Conservation (phyloP, 1,140 invertebrate species). For the Nasonia vitripennis region DNA sequence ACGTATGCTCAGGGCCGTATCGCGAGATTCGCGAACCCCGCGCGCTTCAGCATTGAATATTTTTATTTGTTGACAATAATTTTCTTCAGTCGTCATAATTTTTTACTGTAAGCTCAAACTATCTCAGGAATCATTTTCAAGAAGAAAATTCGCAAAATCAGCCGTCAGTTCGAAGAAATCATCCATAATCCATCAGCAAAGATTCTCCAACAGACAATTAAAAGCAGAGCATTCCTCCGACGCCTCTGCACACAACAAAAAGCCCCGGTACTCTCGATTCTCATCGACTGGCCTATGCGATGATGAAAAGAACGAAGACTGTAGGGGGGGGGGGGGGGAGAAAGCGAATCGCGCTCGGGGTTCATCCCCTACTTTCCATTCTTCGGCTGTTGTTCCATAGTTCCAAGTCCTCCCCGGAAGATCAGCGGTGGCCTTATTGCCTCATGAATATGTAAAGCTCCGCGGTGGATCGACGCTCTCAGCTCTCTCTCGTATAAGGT, state of each 20-base stretch:
- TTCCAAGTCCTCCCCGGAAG: constrained; percentile 30
- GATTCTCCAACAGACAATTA: not conserved
- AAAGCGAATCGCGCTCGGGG: not conserved
- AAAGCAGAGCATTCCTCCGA: not conserved
- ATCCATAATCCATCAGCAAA: too few species aligned
- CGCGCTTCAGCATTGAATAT: too few species aligned
- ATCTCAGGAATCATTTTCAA: too few species aligned
- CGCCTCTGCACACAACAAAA: not conserved
- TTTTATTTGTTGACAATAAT: too few species aligned
- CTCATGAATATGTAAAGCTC: constrained; percentile 53
- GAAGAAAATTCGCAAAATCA: too few species aligned
- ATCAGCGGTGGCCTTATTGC: constrained; percentile 50
- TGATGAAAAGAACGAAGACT: not conserved
- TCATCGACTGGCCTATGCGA: not conserved
- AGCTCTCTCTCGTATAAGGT: not conserved
- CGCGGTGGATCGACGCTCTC: constrained; percentile 4
- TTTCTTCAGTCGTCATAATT: too few species aligned
- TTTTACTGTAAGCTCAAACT: too few species aligned
- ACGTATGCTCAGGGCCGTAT: too few species aligned
- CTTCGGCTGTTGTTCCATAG: constrained; percentile 39
- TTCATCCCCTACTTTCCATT: constrained; percentile 37
- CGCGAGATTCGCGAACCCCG: too few species aligned
- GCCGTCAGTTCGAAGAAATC: too few species aligned
- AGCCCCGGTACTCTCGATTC: not conserved
- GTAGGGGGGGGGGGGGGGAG: not conserved